A percentile compares a stretch with the other conserved stretches of the same genome.
Evolutionary conservation across 2,797 vertebrate species (phyloP).

Genomic region (Luscinia luscinia): DNA sequence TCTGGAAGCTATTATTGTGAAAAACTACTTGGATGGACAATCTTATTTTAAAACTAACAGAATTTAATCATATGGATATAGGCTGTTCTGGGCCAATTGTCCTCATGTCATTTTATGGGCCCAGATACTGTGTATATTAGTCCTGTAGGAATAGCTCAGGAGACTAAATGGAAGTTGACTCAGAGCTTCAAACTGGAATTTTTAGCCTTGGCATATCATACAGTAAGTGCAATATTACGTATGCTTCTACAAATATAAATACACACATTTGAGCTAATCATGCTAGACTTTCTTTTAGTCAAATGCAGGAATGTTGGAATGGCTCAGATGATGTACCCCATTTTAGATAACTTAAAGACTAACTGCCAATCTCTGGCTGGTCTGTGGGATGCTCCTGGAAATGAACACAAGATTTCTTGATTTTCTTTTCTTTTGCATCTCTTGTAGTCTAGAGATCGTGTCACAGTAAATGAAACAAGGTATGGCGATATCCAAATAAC

Average conservation of each 20-base stretch:
- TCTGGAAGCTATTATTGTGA: background rate
- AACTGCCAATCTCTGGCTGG: background rate
- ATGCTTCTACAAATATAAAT: background rate
- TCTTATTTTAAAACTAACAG: background rate
- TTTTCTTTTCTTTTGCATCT: background rate
- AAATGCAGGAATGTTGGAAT: background rate
- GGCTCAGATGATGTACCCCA: background rate
- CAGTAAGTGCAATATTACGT: background rate
- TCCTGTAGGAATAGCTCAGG: background rate
- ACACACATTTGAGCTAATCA: background rate
- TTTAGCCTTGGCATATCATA: background rate
- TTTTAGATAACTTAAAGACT: background rate
- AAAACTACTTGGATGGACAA: background rate
- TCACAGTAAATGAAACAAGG: background rate
- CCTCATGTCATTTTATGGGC: background rate
- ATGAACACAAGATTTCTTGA: background rate
- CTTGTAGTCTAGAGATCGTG: background rate
- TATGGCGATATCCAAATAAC: background rate
- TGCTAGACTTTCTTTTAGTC: background rate
- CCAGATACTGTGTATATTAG: background rate
- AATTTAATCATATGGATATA: background rate
- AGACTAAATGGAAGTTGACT: background rate
- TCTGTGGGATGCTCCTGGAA: background rate
- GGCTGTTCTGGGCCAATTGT: background rate
- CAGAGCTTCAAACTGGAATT: background rate